phyloP scores from a whole-genome alignment of 2,888 invertebrate species.

The Spilarctia lutea region DNA sequence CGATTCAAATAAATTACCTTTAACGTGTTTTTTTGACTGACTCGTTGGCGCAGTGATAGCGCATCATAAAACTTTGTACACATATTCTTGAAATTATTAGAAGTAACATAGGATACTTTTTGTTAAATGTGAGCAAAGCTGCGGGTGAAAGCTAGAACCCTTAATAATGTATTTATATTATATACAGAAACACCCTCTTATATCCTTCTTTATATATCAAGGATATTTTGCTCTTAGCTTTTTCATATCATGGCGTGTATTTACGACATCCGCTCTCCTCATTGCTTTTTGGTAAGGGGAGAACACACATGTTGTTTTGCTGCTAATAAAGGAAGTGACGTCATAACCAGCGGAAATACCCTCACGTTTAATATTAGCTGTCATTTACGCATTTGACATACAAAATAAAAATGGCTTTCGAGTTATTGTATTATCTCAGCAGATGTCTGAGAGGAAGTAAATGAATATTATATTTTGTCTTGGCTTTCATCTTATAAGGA shows the following conservation, averaged over 20 bases:
- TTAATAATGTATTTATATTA: background rate
- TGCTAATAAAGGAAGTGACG: constrained; percentile 19
- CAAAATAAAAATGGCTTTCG: background rate
- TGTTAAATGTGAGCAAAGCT: too few species aligned
- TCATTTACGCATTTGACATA: background rate
- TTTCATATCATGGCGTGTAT: background rate
- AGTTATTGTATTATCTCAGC: background rate
- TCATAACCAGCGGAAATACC: constrained; percentile 4
- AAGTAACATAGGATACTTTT: too few species aligned
- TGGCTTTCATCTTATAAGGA: background rate
- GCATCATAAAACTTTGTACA: too few species aligned
- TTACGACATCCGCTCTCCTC: background rate
- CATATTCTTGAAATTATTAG: too few species aligned
- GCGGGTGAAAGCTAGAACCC: too few species aligned
- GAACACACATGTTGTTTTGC: constrained; percentile 15
- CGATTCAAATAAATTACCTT: too few species aligned
- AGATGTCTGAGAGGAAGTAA: background rate
- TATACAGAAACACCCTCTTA: background rate
- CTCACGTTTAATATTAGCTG: constrained; percentile 10
- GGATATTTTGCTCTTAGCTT: background rate
- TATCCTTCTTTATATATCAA: background rate
- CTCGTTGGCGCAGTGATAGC: too few species aligned
- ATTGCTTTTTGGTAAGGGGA: background rate
- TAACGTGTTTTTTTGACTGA: too few species aligned
- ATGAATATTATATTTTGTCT: background rate